Evolutionary conservation across 2,113 vertebrate genomes (phyloP), one percentile per base, ranked within the genome.

Genomic region (Rostratula benghalensis): DNA sequence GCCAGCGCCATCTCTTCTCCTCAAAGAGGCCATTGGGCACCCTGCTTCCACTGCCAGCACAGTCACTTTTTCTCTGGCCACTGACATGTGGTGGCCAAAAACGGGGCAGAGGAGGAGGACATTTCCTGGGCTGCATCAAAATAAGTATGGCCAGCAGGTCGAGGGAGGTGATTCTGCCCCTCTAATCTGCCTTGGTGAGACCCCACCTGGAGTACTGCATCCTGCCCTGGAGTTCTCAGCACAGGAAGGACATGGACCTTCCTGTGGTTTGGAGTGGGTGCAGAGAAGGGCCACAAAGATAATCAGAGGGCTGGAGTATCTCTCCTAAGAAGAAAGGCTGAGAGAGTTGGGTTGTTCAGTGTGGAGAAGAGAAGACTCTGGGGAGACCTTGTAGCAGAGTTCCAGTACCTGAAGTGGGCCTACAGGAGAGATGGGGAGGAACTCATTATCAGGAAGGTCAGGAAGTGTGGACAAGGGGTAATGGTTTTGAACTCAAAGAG

Each of bases 81-180:
- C n/a, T 37, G 74, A 31, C 7, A 45, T 19, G 22, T n/a, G 35
- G 17, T n/a, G 20, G 13, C 8, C 43, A n/a, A 14, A 7, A 50
- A 22, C 0, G 2, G 9, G 20, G 19, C 9, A 11, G 8, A 27
- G 33, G 33, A 35, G 33, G 28, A 53, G 27, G 45, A 79, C 6
- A 6, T 41, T 30, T 28, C 37, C 39, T 64, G 39, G 25, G 19
- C 63, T 64, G 19, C 39, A 64, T 64, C 39, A 64, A 64, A 64
- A 64, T 39, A 41, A 30, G 27, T 10, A 10, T 21, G 39, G 11
- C 39, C 39, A 64, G 27, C 39, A 64, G 61, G 27, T 41, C 19
- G 3, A 43, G 27, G 19, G 27, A 64, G 27, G 61, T 64, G 61
- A 64, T 41, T 41, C 61, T 30, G 28, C 61, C 19, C 39, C 61